Conservation (phyloP, 2,888 invertebrate genomes). For the Andricus quercusramuli region DNA sequence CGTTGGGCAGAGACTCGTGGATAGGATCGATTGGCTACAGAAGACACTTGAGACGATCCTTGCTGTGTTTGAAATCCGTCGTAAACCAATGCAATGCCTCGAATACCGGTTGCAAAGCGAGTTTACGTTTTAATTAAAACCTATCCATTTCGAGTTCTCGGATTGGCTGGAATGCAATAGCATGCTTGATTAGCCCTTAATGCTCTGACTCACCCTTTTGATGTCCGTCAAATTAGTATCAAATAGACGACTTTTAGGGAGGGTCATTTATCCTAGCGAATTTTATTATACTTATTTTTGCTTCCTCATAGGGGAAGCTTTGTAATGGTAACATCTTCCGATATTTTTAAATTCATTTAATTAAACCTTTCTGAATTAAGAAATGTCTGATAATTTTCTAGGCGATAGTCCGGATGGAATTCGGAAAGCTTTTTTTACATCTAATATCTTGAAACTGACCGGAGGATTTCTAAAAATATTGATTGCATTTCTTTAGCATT, state of each 20-base stretch:
- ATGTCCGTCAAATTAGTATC: not conserved
- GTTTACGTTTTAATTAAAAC: constrained; percentile 29
- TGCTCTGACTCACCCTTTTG: constrained; percentile 29
- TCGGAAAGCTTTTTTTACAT: no score
- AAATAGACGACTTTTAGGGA: not conserved
- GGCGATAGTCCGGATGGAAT: no score
- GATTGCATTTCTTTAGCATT: no score
- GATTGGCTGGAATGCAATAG: constrained; percentile 37
- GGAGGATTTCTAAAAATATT: no score
- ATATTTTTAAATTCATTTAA: no score
- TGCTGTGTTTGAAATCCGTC: constrained; percentile 2
- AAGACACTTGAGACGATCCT: constrained; percentile 36
- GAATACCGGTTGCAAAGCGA: not conserved
- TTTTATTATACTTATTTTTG: no score
- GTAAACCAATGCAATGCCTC: constrained; percentile 33
- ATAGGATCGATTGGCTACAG: constrained; percentile 31
- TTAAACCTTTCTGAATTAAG: no score
- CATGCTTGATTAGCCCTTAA: constrained; percentile 35
- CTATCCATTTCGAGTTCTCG: constrained; percentile 32
- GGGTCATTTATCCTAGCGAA: not conserved
- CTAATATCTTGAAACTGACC: no score
- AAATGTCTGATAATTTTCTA: no score
- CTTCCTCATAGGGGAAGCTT: no score
- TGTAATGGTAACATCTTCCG: no score
- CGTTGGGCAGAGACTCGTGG: not conserved